phyloP scores from a whole-genome alignment of 2,797 vertebrate genomes.

The Bradypodion ventrale region DNA sequence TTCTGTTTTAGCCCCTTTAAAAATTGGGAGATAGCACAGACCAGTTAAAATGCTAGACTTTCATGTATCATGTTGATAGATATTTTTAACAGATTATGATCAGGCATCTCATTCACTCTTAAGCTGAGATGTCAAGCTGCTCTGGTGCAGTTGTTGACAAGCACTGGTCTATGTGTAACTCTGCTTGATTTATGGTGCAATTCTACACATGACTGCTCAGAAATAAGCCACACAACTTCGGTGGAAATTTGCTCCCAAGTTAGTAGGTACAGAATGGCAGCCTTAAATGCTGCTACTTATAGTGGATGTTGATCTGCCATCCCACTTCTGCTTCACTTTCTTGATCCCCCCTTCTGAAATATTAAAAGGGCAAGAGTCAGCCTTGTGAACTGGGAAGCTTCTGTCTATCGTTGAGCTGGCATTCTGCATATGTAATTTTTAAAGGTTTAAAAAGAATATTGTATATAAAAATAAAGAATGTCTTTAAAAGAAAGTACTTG shows the following conservation, averaged over 20 bases:
- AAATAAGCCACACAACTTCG: background rate
- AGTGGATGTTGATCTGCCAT: conserved; percentile 65
- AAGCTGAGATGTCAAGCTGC: background rate
- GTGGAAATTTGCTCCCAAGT: background rate
- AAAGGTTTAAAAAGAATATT: conserved; percentile 76
- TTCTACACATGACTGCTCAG: background rate
- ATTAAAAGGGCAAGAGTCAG: conserved; percentile 63
- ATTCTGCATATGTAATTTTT: conserved; percentile 77
- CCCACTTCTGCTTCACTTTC: conserved; percentile 66
- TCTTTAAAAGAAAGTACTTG: conserved; percentile 66
- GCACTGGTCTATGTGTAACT: background rate
- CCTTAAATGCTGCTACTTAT: conserved; percentile 58
- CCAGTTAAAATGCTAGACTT: background rate
- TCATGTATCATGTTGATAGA: background rate
- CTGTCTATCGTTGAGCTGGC: conserved; percentile 70
- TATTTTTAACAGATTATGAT: conserved; percentile 6
- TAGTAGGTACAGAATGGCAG: background rate
- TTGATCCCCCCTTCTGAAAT: conserved; percentile 48
- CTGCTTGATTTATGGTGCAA: conserved; percentile 30
- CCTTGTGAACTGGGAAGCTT: conserved; percentile 63
- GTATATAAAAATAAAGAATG: conserved; percentile 80
- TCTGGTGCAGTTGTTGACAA: conserved; percentile 12
- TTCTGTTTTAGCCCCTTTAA: background rate
- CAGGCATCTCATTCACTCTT: background rate
- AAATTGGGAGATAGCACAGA: background rate